A percentile compares a stretch with the other conserved stretches of the same genome.
Evolutionary conservation across 2,113 vertebrate species (phyloP).

Genomic region (Salvator merianae): DNA sequence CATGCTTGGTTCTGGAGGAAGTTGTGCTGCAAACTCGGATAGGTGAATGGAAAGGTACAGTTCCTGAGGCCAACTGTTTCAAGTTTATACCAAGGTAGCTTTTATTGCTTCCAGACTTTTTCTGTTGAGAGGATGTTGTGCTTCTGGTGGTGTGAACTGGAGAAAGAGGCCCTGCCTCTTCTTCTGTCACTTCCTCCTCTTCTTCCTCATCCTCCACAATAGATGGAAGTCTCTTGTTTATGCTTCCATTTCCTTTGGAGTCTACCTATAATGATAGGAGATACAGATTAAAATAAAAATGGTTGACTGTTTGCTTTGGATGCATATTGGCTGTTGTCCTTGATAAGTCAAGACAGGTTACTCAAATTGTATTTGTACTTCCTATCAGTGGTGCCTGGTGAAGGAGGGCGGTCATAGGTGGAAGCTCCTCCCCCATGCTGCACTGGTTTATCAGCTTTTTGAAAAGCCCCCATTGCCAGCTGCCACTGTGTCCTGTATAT

Average conservation of each 20-base stretch:
- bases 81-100: slow-evolving; percentile 76
- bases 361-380: too few species aligned
- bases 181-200: slow-evolving; percentile 74
- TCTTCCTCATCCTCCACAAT: slow-evolving; percentile 83
- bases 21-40: slow-evolving; percentile 74
- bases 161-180: slow-evolving; percentile 71
- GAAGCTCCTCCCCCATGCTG: too few species aligned
- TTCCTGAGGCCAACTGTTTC: slow-evolving; percentile 79
- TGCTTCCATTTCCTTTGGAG: slow-evolving; percentile 80
- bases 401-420: too few species aligned
- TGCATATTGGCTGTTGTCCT: background rate
- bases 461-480: too few species aligned
- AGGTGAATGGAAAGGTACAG: slow-evolving; percentile 78
- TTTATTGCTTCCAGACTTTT: slow-evolving; percentile 71
- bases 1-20: slow-evolving; percentile 69
- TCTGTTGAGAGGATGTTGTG: slow-evolving; percentile 66
- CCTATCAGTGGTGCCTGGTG: too few species aligned
- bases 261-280: slow-evolving; percentile 73
- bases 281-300: background rate
- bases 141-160: slow-evolving; percentile 73
- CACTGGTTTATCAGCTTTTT: too few species aligned
- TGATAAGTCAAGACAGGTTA: background rate
- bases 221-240: slow-evolving; percentile 79
- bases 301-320: background rate
- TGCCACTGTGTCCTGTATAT: too few species aligned